Conservation (phyloP, 2,888 invertebrate genomes). For the Heliconius ethilla region DNA sequence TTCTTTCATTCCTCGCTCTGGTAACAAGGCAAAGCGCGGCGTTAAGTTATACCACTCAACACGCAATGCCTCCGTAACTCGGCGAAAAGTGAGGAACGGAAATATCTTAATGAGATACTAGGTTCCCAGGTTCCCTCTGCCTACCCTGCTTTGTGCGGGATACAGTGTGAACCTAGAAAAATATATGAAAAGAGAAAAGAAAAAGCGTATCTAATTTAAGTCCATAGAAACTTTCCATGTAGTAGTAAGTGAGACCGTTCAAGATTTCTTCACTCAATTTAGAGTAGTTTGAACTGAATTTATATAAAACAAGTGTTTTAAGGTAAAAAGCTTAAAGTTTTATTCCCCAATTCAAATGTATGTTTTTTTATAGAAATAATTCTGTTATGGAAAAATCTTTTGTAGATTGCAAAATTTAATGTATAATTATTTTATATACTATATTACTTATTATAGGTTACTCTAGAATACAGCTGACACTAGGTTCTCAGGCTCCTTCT, state of each 20-base stretch:
- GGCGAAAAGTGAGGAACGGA: not conserved
- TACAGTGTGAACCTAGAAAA: too few species aligned
- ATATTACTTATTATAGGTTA: too few species aligned
- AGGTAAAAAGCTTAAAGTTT: not conserved
- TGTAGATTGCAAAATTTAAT: not conserved
- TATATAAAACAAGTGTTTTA: constrained; percentile 6
- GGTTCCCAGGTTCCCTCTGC: not conserved
- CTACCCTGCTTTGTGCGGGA: not conserved
- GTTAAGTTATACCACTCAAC: not conserved
- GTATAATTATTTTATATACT: not conserved
- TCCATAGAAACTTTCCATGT: constrained; percentile 3
- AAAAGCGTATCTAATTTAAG: not conserved
- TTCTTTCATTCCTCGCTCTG: not conserved
- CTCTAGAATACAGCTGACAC: too few species aligned
- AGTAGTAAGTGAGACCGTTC: constrained; percentile 7
- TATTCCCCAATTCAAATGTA: not conserved
- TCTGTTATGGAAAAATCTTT: not conserved
- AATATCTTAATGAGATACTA: too few species aligned
- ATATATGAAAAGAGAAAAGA: not conserved
- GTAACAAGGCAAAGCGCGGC: not conserved
- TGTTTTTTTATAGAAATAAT: not conserved
- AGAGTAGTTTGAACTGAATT: constrained; percentile 4
- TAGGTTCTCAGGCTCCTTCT: too few species aligned
- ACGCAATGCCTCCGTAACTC: not conserved
- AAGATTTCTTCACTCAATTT: constrained; percentile 9